These are phyloP conservation scores for Rhagoletis pomonella DNA, from an alignment of 1,140 invertebrate species.

Conservation along the genomic window DNA sequence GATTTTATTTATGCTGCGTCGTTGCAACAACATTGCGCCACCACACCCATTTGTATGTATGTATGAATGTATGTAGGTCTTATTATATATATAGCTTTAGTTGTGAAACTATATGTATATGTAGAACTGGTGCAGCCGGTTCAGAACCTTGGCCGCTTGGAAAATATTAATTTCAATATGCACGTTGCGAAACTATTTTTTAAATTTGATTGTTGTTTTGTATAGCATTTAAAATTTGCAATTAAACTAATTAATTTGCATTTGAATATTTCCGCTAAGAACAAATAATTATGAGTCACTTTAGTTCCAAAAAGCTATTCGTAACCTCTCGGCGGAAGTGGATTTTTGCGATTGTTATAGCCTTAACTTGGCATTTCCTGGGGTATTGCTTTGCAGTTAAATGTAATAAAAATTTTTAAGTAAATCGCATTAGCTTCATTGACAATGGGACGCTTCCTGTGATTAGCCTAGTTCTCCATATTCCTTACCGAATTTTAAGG, in stretches of 20 bases:
- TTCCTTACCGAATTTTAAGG: too few relatives aligned
- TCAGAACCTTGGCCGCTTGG: constrained; percentile 26
- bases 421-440: too few relatives aligned
- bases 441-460: too few relatives aligned
- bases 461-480: too few relatives aligned
- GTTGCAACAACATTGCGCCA: background rate
- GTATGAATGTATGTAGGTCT: background rate
- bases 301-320: background rate
- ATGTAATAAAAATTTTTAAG: too few relatives aligned
- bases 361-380: too few relatives aligned
- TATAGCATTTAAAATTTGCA: background rate
- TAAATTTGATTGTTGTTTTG: background rate
- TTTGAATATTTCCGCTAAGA: background rate
- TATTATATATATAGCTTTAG: constrained; percentile 2
- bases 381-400: too few relatives aligned
- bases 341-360: too few relatives aligned
- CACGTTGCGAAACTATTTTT: constrained; percentile 1
- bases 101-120: background rate
- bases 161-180: background rate
- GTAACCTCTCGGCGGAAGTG: too few relatives aligned
- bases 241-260: background rate
- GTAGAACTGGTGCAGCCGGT: constrained; percentile 9
- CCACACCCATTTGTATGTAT: constrained; percentile 8
- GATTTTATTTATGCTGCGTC: background rate
- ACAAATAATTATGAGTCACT: background rate